These are phyloP conservation scores for Miltochrista miniata DNA, from an alignment of 2,888 invertebrate genomes.

Conservation along the genomic window DNA sequence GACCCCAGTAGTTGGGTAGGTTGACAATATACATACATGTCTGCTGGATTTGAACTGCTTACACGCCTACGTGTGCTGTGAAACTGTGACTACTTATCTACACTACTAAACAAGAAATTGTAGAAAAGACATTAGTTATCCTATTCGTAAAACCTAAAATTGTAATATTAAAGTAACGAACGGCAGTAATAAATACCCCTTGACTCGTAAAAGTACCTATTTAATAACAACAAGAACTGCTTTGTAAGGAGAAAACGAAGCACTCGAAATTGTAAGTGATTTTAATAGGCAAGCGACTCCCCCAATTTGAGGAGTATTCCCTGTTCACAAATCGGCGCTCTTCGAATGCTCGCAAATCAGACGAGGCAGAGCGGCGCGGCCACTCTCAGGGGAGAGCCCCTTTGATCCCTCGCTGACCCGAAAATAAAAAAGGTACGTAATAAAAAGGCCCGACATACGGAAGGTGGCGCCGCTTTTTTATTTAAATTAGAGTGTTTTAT, in stretches of 20 bases:
- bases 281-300: conserved; percentile 79
- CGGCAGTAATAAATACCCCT: not conserved
- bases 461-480: conserved; percentile 84
- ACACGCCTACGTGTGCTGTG: too few species aligned
- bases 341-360: conserved; percentile 79
- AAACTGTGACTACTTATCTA: too few species aligned
- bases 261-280: conserved; percentile 72
- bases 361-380: conserved; percentile 55
- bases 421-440: conserved; percentile 83
- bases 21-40: too few species aligned
- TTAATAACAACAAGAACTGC: conserved; percentile 49
- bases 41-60: too few species aligned
- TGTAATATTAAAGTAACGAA: not conserved
- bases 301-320: conserved; percentile 78
- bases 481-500: conserved; percentile 84
- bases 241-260: conserved; percentile 48
- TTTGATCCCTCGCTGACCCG: conserved; percentile 84
- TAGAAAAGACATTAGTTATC: not conserved
- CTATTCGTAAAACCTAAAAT: not conserved
- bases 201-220: conserved; percentile 10
- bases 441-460: conserved; percentile 83
- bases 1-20: too few species aligned
- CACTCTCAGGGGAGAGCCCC: conserved; percentile 77
- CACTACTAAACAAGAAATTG: too few species aligned
- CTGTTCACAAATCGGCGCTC: conserved; percentile 80